Base-by-base conservation (phyloP, 2,113 vertebrate species). In the Microtus ochrogaster region DNA sequence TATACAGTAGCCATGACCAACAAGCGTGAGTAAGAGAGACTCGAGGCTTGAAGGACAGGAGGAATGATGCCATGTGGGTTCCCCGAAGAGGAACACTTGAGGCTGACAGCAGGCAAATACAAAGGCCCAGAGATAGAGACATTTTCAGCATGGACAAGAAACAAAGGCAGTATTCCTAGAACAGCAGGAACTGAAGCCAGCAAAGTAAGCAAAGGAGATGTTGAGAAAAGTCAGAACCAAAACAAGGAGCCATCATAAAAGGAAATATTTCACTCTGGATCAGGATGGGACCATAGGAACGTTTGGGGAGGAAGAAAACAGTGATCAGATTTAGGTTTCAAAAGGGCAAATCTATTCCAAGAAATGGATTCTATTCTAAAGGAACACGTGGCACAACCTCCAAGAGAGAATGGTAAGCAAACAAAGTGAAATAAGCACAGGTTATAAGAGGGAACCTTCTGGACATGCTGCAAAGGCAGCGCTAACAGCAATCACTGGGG, bases 341-440 rank as follows among this genome's bases (percentile, higher is more conserved):
- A 83, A 96, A 83, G 28, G 81, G 58, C 90, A n/a, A 44, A 28
- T 79, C 76, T 74, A 30, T 44, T 90, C 78, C 41, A 88, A 63
- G 28, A 88, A n/a, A 78, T 36, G 63, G 24, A 44, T 30, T 41
- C 52, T 17, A 44, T 30, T 41, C 52, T 17, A 78, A n/a, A 70
- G 16, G 5, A 91, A 30, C 19, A 89, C 39, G 68, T 55, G 39
- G 36, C 0, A 41, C 81, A 89, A 83, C n/a, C 33, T 93, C 6
- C 87, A 11, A 82, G 24, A 55, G 44, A 49, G 9, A 92, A 39
- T 0, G 0, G 6, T 24, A 4, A 33, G 21, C 21, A 65, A 52
- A 87, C 73, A 89, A 79, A 61, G 5, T 8, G 52, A 19, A 68
- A 41, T 82, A 16, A 36, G 22, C 1, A 14, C 14, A 86, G 13